phyloP scores from a whole-genome alignment of 1,140 invertebrate species.

The Latrodectus geometricus region DNA sequence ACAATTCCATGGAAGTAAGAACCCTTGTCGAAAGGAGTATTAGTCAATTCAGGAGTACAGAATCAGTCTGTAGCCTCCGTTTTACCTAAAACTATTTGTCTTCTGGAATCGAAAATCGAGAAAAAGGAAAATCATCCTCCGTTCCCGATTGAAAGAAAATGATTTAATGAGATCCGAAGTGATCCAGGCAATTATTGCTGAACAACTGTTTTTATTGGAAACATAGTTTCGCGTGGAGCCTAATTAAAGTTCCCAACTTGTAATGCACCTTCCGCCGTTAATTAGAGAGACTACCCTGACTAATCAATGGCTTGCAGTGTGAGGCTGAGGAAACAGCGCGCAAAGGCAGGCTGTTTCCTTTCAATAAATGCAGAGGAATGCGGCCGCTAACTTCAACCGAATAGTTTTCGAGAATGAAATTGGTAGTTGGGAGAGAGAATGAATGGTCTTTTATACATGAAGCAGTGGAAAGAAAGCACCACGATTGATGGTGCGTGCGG shows the following conservation, averaged over 20 bases:
- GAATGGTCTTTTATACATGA: constrained; percentile 40
- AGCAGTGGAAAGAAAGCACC: constrained; percentile 33
- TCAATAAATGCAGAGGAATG: constrained; percentile 51
- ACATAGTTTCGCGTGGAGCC: constrained; percentile 51
- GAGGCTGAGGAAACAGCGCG: constrained; percentile 19
- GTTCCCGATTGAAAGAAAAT: constrained; percentile 43
- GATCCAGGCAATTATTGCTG: constrained; percentile 55
- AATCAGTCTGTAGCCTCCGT: no score
- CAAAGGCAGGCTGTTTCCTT: constrained; percentile 35
- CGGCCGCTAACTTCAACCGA: constrained; percentile 35
- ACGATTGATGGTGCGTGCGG: constrained; percentile 20
- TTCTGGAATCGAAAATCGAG: not conserved
- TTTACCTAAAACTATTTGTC: not conserved
- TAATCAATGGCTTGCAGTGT: constrained; percentile 37
- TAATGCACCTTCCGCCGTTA: constrained; percentile 57
- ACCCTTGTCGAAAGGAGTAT: no score
- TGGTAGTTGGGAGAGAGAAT: constrained; percentile 31
- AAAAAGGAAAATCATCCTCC: not conserved
- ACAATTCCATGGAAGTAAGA: no score
- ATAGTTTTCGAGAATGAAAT: constrained; percentile 49
- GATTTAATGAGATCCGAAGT: constrained; percentile 55
- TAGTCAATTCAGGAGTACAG: no score
- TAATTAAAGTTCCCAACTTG: constrained; percentile 50
- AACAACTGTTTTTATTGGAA: constrained; percentile 61
- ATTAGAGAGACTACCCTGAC: constrained; percentile 54